These are phyloP conservation scores for Anoura caudifer DNA, from an alignment of 2,113 vertebrate species.

Conservation along the genomic window DNA sequence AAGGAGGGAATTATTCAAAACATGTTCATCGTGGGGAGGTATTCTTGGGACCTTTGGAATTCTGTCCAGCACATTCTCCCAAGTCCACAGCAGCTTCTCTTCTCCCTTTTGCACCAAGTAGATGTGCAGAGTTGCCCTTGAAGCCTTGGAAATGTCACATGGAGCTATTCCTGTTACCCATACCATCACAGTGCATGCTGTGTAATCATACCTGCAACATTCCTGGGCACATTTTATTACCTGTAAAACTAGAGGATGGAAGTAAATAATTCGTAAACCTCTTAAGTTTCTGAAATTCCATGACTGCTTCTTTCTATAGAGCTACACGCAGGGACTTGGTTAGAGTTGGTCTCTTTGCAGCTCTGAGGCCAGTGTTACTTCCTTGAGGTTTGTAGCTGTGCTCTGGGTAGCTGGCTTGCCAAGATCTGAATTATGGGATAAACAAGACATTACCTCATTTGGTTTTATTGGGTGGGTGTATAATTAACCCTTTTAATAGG, in stretches of 20 bases:
- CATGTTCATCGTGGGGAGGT: accelerated
- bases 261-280: neutral
- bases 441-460: constrained; percentile 17
- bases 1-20: too few species aligned
- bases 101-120: accelerated
- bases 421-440: neutral
- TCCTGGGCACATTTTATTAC: neutral
- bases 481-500: neutral
- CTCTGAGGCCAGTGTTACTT: neutral
- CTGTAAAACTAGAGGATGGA: neutral
- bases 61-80: neutral
- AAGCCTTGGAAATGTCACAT: accelerated
- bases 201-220: accelerated
- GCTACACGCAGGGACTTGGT: neutral
- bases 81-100: accelerated
- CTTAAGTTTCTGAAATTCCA: neutral
- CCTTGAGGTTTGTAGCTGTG: neutral
- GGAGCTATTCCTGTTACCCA: accelerated
- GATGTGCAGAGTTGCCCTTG: accelerated
- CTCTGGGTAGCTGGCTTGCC: neutral
- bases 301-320: neutral
- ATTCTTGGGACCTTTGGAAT: accelerated
- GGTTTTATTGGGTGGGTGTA: neutral
- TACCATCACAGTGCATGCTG: accelerated
- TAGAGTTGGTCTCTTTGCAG: neutral